These are phyloP conservation scores for Manis pentadactyla DNA, from an alignment of 2,797 vertebrate genomes.

Conservation along the genomic window DNA sequence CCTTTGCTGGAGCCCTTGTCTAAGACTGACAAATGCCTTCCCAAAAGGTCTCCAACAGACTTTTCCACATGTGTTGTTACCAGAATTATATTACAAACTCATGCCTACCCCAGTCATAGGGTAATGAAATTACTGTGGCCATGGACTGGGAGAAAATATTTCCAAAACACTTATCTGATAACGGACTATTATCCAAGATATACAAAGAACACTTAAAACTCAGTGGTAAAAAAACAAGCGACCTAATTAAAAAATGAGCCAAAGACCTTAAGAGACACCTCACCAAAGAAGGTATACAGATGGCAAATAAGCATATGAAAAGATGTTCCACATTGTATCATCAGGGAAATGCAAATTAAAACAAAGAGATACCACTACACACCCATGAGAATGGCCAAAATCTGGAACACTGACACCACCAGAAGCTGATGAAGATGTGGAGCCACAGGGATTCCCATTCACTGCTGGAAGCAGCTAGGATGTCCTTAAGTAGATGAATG, in stretches of 20 bases:
- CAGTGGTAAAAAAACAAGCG: neutral
- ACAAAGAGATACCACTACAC: neutral
- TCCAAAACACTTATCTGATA: conserved; percentile 17
- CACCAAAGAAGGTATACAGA: neutral
- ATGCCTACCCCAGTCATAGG: neutral
- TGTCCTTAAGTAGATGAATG: neutral
- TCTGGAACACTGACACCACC: neutral
- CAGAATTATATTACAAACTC: neutral
- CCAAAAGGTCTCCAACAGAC: neutral
- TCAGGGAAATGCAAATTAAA: neutral
- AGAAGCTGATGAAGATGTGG: neutral
- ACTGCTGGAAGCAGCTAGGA: neutral
- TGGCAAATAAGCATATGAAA: neutral
- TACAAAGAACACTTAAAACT: neutral
- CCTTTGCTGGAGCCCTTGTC: neutral
- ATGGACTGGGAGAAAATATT: neutral
- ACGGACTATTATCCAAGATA: neutral
- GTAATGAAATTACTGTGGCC: neutral
- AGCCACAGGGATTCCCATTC: neutral
- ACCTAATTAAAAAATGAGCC: neutral
- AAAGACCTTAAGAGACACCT: neutral
- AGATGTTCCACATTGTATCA: neutral
- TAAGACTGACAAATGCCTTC: conserved; percentile 36
- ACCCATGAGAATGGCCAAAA: neutral
- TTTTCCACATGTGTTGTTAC: neutral